Percentiles rank a stretch among this genome's conserved stretches.
phyloP scores from a whole-genome alignment of 1,140 invertebrate species.

The Musca domestica region DNA sequence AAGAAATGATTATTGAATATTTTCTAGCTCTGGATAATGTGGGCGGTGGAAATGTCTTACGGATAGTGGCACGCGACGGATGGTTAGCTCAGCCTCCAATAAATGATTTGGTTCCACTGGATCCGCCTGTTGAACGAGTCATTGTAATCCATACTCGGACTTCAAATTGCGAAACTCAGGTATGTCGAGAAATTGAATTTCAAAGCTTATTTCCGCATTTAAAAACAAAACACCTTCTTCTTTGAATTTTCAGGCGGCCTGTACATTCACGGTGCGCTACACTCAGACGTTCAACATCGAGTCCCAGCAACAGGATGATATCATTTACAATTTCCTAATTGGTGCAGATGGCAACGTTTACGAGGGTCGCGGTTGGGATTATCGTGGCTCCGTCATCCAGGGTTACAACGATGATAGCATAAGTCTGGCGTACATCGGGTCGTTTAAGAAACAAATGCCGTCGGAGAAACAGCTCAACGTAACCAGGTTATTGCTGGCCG shows the following conservation, averaged over 20 bases:
- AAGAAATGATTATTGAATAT: no score
- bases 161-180: slow-evolving; percentile 55
- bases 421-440: slow-evolving; percentile 62
- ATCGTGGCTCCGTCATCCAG: slow-evolving; percentile 59
- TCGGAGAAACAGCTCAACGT: slow-evolving; percentile 60
- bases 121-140: slow-evolving; percentile 56
- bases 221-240: neutral
- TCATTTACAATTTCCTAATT: slow-evolving; percentile 65
- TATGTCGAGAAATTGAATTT: slow-evolving; percentile 31
- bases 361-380: slow-evolving; percentile 65
- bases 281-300: slow-evolving; percentile 77
- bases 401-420: slow-evolving; percentile 62
- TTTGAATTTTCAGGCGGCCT: slow-evolving; percentile 47
- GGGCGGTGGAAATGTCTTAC: slow-evolving; percentile 29
- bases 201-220: neutral
- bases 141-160: slow-evolving; percentile 59
- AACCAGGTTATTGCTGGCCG: slow-evolving; percentile 58
- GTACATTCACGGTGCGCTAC: slow-evolving; percentile 58
- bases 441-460: slow-evolving; percentile 55
- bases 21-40: slow-evolving; percentile 26
- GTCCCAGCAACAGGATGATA: slow-evolving; percentile 59
- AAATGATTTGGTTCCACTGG: slow-evolving; percentile 45
- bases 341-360: slow-evolving; percentile 66
- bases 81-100: slow-evolving; percentile 65
- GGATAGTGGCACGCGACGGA: slow-evolving; percentile 55